Evolutionary conservation across 37 sponge, comb jelly and placozoan species (phyloP), one percentile per base, ranked within the genome.

Genomic region (Ianthella basta): DNA sequence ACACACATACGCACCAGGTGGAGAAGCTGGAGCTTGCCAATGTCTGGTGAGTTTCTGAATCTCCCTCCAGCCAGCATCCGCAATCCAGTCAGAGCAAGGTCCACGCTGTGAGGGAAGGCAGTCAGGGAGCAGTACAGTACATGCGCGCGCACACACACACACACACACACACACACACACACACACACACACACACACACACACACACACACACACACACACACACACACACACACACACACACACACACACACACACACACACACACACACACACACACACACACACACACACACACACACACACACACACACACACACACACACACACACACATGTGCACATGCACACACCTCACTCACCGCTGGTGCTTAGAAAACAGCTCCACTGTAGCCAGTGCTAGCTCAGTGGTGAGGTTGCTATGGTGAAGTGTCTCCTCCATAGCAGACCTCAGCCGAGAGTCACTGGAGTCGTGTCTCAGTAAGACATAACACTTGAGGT

Each of bases 341-440:
- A 69, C 35, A 69, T 34, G 27, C 70, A 69, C 70, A 69, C 70
- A 69, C 70, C 81, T 10, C 35, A 60, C 54, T 37, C 59, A 88
- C 89, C 85, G 73, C 60, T 85, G 65, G 60, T 92, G 69, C 67
- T 88, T 78, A 5, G 72, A 34, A 37, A 89, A 79, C 55, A 89
- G 60, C 73, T 84, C 61, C 24, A 96, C 84, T 19, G 90, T 84
- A 20, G 86, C 75, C 25, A 89, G 81, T 16, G 88, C 92, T 66
- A 89, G 79, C 35, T 89, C 91, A 20, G 89, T 36, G 40, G 60
- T 85, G 40, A 91, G 85, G 23, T 96, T 92, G 38, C 90, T 86
- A 39, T 95, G 95, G 13, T 68, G 44, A 24, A 95, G 87, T 55
- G 90, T 89, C 23, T 89, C 93, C 41, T 91, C 85, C 66, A 95